These are phyloP conservation scores for Dolichallabes microphthalmus DNA, from an alignment of 2,113 vertebrate species.

Conservation along the genomic window DNA sequence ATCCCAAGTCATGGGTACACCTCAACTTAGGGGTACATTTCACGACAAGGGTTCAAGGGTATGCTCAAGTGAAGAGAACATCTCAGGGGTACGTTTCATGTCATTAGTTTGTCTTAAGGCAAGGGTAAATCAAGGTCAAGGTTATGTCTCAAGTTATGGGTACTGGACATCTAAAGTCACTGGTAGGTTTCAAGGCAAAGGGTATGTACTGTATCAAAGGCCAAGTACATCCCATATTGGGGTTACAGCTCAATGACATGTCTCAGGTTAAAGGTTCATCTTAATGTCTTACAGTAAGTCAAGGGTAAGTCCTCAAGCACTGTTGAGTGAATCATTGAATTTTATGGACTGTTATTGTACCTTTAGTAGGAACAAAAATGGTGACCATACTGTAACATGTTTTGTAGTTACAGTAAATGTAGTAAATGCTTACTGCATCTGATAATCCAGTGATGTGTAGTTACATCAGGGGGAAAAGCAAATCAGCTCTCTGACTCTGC, in stretches of 20 bases:
- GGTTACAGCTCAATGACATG: not conserved
- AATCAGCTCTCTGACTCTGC: not conserved
- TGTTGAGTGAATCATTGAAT: not conserved
- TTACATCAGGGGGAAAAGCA: not conserved
- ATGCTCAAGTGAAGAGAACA: not conserved
- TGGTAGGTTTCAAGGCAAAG: not conserved
- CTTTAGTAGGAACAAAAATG: not conserved
- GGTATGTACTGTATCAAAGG: no score
- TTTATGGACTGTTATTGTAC: not conserved
- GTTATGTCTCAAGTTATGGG: no score
- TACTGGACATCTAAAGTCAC: not conserved
- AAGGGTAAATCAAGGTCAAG: not conserved
- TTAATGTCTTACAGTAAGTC: not conserved
- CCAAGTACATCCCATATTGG: no score
- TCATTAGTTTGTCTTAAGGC: not conserved
- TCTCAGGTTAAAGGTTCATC: not conserved
- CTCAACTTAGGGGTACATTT: not conserved
- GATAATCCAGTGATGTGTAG: conserved; percentile 1
- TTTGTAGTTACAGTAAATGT: not conserved
- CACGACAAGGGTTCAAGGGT: not conserved
- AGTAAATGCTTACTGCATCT: not conserved
- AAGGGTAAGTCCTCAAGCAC: not conserved
- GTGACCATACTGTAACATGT: not conserved
- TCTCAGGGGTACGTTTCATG: not conserved
- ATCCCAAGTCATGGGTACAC: not conserved